phyloP scores from a whole-genome alignment of 2,888 invertebrate genomes.

The Lepidonotus clava region DNA sequence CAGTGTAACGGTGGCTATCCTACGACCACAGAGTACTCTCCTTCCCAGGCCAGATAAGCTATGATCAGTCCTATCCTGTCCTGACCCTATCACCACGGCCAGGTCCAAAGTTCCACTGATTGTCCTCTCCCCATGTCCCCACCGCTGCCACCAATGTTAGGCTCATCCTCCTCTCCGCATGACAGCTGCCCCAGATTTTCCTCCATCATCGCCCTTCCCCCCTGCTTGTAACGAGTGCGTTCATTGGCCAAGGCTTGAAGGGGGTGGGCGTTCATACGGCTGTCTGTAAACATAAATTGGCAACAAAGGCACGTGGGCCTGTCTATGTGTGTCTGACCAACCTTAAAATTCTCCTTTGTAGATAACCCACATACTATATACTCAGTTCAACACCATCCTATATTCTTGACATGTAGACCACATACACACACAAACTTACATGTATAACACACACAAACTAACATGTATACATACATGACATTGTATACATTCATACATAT shows the following conservation, averaged over 20 bases:
- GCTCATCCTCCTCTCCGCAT: background rate
- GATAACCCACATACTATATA: background rate
- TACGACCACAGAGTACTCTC: too few species aligned
- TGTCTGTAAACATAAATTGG: background rate
- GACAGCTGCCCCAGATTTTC: conserved; percentile 29
- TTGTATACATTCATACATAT: background rate
- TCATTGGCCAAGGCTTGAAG: background rate
- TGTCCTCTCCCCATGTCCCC: background rate
- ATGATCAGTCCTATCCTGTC: too few species aligned
- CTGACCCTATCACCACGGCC: background rate
- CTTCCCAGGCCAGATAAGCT: too few species aligned
- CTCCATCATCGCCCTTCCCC: conserved; percentile 20
- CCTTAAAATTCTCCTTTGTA: background rate
- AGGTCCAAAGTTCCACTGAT: conserved; percentile 3
- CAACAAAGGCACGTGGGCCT: conserved; percentile 40
- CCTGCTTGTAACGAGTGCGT: background rate
- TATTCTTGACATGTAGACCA: too few species aligned
- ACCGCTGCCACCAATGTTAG: background rate
- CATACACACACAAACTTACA: background rate
- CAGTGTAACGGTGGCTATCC: too few species aligned
- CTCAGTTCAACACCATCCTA: too few species aligned
- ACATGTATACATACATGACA: background rate
- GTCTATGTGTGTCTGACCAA: background rate
- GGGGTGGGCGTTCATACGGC: background rate
- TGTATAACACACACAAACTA: background rate